A percentile compares a stretch with the other conserved stretches of the same genome.
phyloP scores from a whole-genome alignment of 2,888 invertebrate species.

The Octonoba sinensis region DNA sequence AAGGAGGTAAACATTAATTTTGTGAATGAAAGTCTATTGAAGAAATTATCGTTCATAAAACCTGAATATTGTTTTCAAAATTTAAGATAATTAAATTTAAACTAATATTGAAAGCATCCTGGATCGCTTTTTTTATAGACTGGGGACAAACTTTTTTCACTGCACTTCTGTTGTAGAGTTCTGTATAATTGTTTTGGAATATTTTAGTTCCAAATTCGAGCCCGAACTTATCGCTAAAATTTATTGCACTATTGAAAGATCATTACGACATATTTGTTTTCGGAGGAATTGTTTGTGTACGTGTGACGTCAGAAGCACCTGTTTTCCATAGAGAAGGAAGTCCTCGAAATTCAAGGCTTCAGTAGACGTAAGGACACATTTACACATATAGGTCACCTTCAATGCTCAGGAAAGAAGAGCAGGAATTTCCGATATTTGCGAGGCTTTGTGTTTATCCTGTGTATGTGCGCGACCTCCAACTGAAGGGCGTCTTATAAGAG shows the following conservation, averaged over 20 bases:
- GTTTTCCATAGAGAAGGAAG: constrained; percentile 11
- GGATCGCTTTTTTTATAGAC: too few relatives aligned
- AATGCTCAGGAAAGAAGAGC: constrained; percentile 15
- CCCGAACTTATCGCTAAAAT: background rate
- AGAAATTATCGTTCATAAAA: too few relatives aligned
- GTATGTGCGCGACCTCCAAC: too few relatives aligned
- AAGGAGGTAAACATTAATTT: too few relatives aligned
- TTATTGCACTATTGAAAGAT: background rate
- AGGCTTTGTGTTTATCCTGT: constrained; percentile 38
- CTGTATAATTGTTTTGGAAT: background rate
- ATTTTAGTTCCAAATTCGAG: background rate
- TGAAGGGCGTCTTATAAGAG: too few relatives aligned
- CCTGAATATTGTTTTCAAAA: too few relatives aligned
- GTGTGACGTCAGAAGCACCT: constrained; percentile 18
- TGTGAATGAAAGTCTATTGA: too few relatives aligned
- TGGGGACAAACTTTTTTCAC: too few relatives aligned
- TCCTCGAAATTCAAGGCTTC: constrained; percentile 42
- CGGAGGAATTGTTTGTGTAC: background rate
- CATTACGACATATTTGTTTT: background rate
- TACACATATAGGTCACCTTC: constrained; percentile 14
- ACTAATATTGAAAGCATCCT: too few relatives aligned
- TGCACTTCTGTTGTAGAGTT: too few relatives aligned
- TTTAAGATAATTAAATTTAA: too few relatives aligned
- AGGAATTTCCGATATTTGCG: constrained; percentile 32
- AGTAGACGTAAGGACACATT: constrained; percentile 24